Evolutionary conservation across 2,797 vertebrate species (phyloP).

Genomic region (Lepidocolaptes lacrymiger): DNA sequence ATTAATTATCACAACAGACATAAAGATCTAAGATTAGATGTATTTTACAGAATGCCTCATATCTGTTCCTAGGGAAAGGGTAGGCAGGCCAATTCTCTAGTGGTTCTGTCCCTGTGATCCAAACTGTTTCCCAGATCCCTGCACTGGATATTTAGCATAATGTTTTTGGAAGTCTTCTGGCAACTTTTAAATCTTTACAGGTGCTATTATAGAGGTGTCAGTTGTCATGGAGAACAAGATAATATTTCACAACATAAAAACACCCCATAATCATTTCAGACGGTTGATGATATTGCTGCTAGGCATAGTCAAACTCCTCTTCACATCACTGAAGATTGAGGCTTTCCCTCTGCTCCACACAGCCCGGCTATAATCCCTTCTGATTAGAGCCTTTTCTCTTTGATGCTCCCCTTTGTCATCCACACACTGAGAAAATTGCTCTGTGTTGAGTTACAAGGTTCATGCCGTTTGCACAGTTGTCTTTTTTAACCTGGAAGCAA

Average conservation of each 20-base stretch:
- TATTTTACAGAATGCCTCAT: not conserved
- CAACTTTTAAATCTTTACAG: slow-evolving; percentile 20
- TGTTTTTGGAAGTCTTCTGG: not conserved
- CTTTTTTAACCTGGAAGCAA: slow-evolving; percentile 50
- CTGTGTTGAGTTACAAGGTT: slow-evolving; percentile 52
- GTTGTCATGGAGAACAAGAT: slow-evolving; percentile 17
- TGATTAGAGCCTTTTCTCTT: slow-evolving; percentile 62
- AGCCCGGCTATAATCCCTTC: slow-evolving; percentile 45
- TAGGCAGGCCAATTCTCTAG: not conserved
- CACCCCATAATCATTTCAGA: not conserved
- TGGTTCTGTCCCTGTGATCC: not conserved
- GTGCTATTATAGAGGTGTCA: slow-evolving; percentile 28
- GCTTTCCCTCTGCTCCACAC: not conserved
- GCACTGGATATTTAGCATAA: not conserved
- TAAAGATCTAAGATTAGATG: not conserved
- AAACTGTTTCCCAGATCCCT: not conserved
- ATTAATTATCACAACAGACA: not conserved
- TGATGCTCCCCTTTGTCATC: slow-evolving; percentile 60
- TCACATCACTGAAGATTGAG: slow-evolving; percentile 4
- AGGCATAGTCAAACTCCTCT: slow-evolving; percentile 19
- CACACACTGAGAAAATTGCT: slow-evolving; percentile 33
- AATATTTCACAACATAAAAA: slow-evolving; percentile 39
- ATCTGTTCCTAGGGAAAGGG: not conserved
- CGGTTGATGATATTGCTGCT: slow-evolving; percentile 27
- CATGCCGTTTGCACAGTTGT: not conserved